Conservation (phyloP, 2,888 invertebrate genomes). For the Agrochola circellaris region DNA sequence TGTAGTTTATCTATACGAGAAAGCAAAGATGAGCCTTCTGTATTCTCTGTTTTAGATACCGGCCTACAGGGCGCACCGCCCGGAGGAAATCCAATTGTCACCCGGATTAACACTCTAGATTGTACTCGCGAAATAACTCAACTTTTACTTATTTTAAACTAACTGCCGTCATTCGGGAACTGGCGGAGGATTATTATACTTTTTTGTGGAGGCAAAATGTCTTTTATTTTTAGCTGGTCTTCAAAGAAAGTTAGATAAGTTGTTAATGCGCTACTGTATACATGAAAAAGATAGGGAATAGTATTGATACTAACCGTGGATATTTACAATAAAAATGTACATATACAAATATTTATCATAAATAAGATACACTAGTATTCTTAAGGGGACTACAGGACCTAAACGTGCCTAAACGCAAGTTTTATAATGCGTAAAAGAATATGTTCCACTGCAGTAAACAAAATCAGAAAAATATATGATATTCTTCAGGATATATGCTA, state of each 20-base stretch:
- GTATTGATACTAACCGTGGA: neutral
- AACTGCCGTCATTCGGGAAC: conserved; percentile 46
- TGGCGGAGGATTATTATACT: conserved; percentile 32
- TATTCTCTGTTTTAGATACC: neutral
- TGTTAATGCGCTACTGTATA: neutral
- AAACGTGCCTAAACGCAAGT: too few relatives aligned
- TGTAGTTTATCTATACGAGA: neutral
- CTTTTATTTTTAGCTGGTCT: conserved; percentile 6
- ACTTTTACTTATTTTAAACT: conserved; percentile 62
- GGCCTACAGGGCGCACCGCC: conserved; percentile 21
- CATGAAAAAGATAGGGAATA: neutral
- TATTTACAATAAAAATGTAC: neutral
- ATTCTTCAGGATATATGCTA: too few relatives aligned
- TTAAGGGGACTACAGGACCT: too few relatives aligned
- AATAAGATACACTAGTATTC: neutral
- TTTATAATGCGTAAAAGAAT: too few relatives aligned
- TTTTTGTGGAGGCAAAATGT: conserved; percentile 13
- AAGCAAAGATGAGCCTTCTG: conserved; percentile 30
- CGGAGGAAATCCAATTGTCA: conserved; percentile 65
- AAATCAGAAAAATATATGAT: too few relatives aligned
- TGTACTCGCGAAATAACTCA: conserved; percentile 56
- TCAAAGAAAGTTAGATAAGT: neutral
- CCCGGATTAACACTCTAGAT: conserved; percentile 62
- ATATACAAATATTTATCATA: neutral
- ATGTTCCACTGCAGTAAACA: too few relatives aligned